Conservation (phyloP, 2,888 invertebrate genomes). For the Drosophila nr. medialis region DNA sequence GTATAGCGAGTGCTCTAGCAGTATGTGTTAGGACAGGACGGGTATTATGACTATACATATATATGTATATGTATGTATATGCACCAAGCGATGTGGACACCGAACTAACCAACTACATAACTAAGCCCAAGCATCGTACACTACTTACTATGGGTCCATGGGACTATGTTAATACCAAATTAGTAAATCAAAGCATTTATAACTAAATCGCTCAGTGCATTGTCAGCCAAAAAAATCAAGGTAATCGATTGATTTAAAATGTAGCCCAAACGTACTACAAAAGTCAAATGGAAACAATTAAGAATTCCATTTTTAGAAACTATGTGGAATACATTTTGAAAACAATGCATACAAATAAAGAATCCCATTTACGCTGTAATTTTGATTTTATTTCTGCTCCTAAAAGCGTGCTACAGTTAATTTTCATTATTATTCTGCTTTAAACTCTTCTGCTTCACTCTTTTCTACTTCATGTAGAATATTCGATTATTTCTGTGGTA, state of each 20-base stretch:
- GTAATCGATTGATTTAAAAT: not conserved
- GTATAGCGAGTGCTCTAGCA: slow-evolving; percentile 36
- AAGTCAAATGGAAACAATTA: not conserved
- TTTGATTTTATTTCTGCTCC: not conserved
- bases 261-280: not conserved
- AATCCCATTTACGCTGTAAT: not conserved
- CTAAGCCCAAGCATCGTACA: slow-evolving; percentile 7
- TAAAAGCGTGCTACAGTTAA: slow-evolving; percentile 1
- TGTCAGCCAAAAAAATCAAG: slow-evolving; percentile 13
- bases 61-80: not conserved
- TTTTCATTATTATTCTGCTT: not conserved
- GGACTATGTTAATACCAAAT: not conserved
- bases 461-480: not conserved
- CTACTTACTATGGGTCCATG: slow-evolving; percentile 1
- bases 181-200: not conserved
- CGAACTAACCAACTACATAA: slow-evolving; percentile 13
- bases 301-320: not conserved
- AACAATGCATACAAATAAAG: not conserved
- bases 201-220: slow-evolving; percentile 4
- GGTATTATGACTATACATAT: slow-evolving; percentile 37
- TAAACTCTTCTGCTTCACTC: not conserved
- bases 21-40: slow-evolving; percentile 37
- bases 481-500: not conserved
- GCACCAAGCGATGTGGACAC: slow-evolving; percentile 21
- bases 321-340: not conserved